A percentile compares a stretch with the other conserved stretches of the same genome.
These are phyloP conservation scores for Caenorhabditis sp. DNA, from an alignment of 2,888 invertebrate species.

Conservation along the genomic window DNA sequence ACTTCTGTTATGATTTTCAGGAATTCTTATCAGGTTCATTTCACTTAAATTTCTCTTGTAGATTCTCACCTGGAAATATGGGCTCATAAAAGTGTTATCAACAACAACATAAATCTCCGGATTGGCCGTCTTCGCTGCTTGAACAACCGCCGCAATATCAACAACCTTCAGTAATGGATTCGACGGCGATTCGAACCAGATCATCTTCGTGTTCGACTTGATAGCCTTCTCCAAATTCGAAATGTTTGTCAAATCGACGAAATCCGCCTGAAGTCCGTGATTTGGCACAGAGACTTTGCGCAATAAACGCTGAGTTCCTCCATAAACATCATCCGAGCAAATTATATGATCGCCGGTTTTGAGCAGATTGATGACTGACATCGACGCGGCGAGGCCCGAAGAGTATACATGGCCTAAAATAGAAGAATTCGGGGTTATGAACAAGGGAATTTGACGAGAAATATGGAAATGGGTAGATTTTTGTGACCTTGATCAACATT, in stretches of 20 bases:
- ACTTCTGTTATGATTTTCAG: too few species aligned
- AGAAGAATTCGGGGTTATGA: too few species aligned
- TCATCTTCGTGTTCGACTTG: constrained; percentile 82
- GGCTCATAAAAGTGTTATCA: constrained; percentile 85
- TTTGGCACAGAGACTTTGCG: constrained; percentile 75
- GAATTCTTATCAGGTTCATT: too few species aligned
- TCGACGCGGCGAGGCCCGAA: constrained; percentile 86
- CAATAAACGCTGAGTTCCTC: constrained; percentile 76
- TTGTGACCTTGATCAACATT: too few species aligned
- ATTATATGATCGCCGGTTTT: constrained; percentile 88
- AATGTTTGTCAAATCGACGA: constrained; percentile 81
- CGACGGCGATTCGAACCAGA: constrained; percentile 96
- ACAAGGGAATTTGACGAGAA: too few species aligned
- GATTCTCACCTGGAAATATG: constrained; percentile 63
- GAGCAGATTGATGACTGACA: constrained; percentile 81
- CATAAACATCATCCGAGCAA: constrained; percentile 91
- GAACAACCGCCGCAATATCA: constrained; percentile 80
- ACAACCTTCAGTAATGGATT: constrained; percentile 90
- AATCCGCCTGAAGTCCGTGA: constrained; percentile 81
- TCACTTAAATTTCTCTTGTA: too few species aligned
- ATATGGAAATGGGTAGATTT: too few species aligned
- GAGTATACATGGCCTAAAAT: constrained; percentile 77
- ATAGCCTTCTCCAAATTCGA: constrained; percentile 79
- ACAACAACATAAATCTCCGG: constrained; percentile 77
- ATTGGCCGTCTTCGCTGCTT: constrained; percentile 74